Percentiles rank a stretch among this genome's conserved stretches.
phyloP scores from a whole-genome alignment of 1,140 invertebrate species.

The Philopotamus ludificatus region DNA sequence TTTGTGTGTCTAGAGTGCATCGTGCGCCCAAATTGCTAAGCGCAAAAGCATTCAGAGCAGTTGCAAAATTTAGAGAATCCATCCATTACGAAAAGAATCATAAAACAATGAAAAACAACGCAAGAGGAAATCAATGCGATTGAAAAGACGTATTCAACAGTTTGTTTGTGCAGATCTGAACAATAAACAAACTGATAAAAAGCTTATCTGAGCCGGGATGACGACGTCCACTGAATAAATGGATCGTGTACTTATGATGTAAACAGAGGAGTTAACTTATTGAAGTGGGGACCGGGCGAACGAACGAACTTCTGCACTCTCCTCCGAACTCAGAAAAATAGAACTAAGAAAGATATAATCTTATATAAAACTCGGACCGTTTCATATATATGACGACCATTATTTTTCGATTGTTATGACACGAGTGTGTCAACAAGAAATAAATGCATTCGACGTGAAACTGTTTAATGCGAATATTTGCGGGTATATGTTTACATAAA shows the following conservation, averaged over 20 bases:
- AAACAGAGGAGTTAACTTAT: slow-evolving; percentile 14
- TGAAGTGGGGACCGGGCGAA: slow-evolving; percentile 2
- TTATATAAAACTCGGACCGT: too few relatives aligned
- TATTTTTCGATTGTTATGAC: too few relatives aligned
- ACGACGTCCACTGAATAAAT: slow-evolving; percentile 23
- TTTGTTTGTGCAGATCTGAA: slow-evolving; percentile 12
- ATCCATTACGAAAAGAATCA: too few relatives aligned
- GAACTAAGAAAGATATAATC: too few relatives aligned
- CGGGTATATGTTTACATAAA: too few relatives aligned
- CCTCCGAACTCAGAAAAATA: too few relatives aligned
- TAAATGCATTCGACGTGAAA: too few relatives aligned
- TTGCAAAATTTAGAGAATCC: too few relatives aligned
- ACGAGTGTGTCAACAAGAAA: too few relatives aligned
- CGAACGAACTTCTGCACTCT: not conserved
- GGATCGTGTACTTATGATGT: slow-evolving; percentile 21
- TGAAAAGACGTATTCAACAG: slow-evolving; percentile 21
- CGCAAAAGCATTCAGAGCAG: not conserved
- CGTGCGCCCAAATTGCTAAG: not conserved
- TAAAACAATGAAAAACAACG: not conserved
- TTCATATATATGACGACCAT: too few relatives aligned
- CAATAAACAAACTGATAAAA: slow-evolving; percentile 32
- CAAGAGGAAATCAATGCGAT: not conserved
- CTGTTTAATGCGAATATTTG: too few relatives aligned
- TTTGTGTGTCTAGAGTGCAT: not conserved
- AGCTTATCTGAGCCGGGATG: slow-evolving; percentile 20